Base-by-base conservation (phyloP, 2,888 invertebrate genomes). In the Hedya salicella region DNA sequence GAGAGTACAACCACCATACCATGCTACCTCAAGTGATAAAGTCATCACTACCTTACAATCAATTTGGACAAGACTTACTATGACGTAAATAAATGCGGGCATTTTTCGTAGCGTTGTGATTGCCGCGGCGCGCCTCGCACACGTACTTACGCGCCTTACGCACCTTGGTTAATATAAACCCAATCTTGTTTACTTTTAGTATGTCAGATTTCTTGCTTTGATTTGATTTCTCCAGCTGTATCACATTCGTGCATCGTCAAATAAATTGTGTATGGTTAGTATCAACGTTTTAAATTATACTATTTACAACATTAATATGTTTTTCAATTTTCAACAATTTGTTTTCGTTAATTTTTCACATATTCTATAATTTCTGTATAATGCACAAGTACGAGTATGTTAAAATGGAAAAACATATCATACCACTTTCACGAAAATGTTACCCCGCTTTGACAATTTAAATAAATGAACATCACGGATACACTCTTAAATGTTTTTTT, bases 21-120 rank as follows among this genome's bases (percentile, higher is more conserved):
- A 87, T 86, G 83, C 88, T 87, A 89, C 88, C 87, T 86, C 78
- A 86, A 75, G 80, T 85, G 82, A 89, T 86, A 88, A 81, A 86
- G 80, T 87, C 70, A 81, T 76, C 78, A 71, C 76, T 79, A 74
- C 79, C 76, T 82, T 87, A 88, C 76, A 79, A 81, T 44, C 44
- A 42, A 32, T 57, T 46, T 44, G n/a, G 21, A 30, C 17, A 46
- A n/a, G 89, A 39, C 52, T 46, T 54, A 25, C 54, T 44, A 61
- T 88, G 86, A 89, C 86, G 78, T 82, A 61, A 14, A 14, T 49
- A n/a, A 5, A 61, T 54, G 54, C 76, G 76, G 77, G 82, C 80
- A 69, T 54, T 69, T 81, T 83, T 87, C 77, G 53, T 50, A 70
- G 73, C 67, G 44, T 19, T 75, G 70, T 72, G 11, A 39, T 75